A percentile compares a stretch with the other conserved stretches of the same genome.
These are phyloP conservation scores for Cuniculus paca DNA, from an alignment of 2,797 vertebrate genomes.

Conservation along the genomic window DNA sequence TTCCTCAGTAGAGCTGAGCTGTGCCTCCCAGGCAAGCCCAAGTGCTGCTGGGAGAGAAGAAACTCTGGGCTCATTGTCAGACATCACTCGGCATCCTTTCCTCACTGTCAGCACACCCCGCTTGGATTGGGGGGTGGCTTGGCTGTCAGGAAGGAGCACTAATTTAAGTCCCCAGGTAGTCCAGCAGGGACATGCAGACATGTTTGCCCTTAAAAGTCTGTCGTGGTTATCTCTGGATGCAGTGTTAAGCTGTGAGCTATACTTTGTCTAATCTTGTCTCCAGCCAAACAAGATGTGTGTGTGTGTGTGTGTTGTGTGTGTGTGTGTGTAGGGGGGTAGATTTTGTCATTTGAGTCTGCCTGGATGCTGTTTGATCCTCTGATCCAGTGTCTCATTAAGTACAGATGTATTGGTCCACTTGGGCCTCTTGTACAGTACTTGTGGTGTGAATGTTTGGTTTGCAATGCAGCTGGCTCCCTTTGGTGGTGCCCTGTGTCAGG, in stretches of 20 bases:
- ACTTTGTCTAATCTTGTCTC: slow-evolving; percentile 24
- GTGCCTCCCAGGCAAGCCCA: not conserved
- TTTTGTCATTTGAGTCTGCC: not conserved
- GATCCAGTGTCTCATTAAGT: not conserved
- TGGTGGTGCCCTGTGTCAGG: not conserved
- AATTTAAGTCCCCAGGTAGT: not conserved
- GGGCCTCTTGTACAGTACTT: not conserved
- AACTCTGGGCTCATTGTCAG: not conserved
- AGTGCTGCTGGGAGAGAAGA: not conserved
- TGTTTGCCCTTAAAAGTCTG: slow-evolving; percentile 58
- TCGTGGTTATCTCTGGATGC: slow-evolving; percentile 31
- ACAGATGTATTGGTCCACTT: not conserved
- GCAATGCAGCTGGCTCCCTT: not conserved
- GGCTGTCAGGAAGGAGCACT: slow-evolving; percentile 49
- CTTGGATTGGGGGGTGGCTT: not conserved
- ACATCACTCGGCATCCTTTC: not conserved
- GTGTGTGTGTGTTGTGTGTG: no score
- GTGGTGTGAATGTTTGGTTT: not conserved
- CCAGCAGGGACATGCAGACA: not conserved
- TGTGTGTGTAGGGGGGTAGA: no score
- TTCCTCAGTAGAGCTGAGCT: not conserved
- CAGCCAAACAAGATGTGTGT: slow-evolving; percentile 41
- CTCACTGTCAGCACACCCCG: not conserved
- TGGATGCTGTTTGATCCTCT: not conserved
- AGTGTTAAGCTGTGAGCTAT: not conserved